Base-by-base conservation (phyloP, 2,113 vertebrate species). In the Cyprinodon variegatus region DNA sequence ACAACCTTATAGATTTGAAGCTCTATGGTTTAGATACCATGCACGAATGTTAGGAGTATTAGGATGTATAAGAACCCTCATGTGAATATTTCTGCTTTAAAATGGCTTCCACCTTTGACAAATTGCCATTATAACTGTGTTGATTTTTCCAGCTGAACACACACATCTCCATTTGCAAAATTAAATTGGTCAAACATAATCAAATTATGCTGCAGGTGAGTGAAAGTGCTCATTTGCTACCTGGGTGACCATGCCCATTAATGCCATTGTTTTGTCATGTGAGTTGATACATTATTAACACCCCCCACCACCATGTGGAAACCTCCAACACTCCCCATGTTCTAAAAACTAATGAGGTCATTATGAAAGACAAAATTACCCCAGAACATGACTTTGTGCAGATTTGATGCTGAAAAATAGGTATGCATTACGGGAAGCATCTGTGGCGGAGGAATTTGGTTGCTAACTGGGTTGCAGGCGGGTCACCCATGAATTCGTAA, bases 201-300 rank as follows among this genome's bases (percentile, higher is more conserved):
- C 76, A 86, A 90, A 89, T 89, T 65, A 90, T 43, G 29, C 82
- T 80, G 77, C 91, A 93, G 89, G 91, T 92, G 91, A 93, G 87
- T 70, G 87, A 46, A n/a, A 61, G 79, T 41, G 83, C 84, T 79
- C 79, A 4, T 81, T 74, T 61, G 79, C 81, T 72, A 70, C 81
- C 37, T 70, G 65, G 85, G 84, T 63, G 75, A 90, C 83, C 0
- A 60, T 38, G 40, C 11, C 17, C 83, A 11, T 81, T 88, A 89
- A 88, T 87, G 87, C 82, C 86, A 92, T 88, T 85, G 87, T 89
- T 88, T 86, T 91, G 89, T 92, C 86, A 91, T 89, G 86, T 88
- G 82, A 86, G 87, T 74, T 74, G 84, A 83, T 14, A 73, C 83
- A 77, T 87, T 88, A 89, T 90, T 89, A 88, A 73, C 81, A 72